A percentile compares a stretch with the other conserved stretches of the same genome.
Evolutionary conservation across 2,888 invertebrate species (phyloP).

Genomic region (Isoperla grammatica): DNA sequence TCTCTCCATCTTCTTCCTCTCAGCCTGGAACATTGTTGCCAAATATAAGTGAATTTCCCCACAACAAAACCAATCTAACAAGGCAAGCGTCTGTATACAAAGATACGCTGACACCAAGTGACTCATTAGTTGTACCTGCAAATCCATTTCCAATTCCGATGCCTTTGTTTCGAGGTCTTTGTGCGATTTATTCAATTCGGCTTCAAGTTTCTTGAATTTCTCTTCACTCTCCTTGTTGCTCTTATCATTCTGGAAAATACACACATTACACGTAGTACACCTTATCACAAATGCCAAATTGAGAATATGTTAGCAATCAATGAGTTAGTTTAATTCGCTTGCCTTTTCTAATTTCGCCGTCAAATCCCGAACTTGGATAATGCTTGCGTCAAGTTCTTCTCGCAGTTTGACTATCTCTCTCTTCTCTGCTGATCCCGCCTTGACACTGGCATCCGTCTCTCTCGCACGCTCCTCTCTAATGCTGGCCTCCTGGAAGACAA

Average conservation of each 20-base stretch:
- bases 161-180: slow-evolving; percentile 59
- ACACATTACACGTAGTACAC: no score
- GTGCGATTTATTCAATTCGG: slow-evolving; percentile 49
- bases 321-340: slow-evolving; percentile 23
- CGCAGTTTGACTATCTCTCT: slow-evolving; percentile 34
- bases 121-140: no score
- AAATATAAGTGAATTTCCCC: not conserved
- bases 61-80: not conserved
- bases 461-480: slow-evolving; percentile 48
- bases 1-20: slow-evolving; percentile 61
- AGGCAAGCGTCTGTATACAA: not conserved
- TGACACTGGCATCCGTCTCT: slow-evolving; percentile 39
- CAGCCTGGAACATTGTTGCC: slow-evolving; percentile 50
- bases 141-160: slow-evolving; percentile 40
- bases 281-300: no score
- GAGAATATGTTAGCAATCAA: no score
- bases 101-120: no score
- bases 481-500: slow-evolving; percentile 43
- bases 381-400: slow-evolving; percentile 41
- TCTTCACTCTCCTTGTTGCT: slow-evolving; percentile 59
- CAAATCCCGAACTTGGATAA: slow-evolving; percentile 40
- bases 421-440: slow-evolving; percentile 34
- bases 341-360: slow-evolving; percentile 44
- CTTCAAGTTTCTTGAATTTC: slow-evolving; percentile 46
- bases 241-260: slow-evolving; percentile 42